Evolutionary conservation across 2,888 invertebrate genomes (phyloP), one percentile per base, ranked within the genome.

Genomic region (Platycheirus albimanus): DNA sequence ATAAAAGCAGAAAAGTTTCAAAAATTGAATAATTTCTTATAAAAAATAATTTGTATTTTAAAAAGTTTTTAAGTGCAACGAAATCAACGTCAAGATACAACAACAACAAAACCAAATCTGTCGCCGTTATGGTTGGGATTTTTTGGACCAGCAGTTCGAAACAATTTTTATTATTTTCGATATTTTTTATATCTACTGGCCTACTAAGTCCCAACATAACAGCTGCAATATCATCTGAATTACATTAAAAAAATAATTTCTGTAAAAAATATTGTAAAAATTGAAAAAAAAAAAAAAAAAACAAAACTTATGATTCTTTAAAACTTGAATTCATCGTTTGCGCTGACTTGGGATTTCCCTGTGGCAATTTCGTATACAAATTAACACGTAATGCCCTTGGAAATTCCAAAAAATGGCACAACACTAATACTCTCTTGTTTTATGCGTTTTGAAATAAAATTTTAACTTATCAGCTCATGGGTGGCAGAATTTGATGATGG

Each of bases 191-290:
- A 75, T 88, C 90, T 90, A 90, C 90, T 90, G 90, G 90, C 90
- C 90, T 90, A 90, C 90, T 90, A 90, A 90, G 90, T 90, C 90
- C 90, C 90, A 90, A 90, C 90, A 89, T 89, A 89, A 89, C 87
- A 87, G 86, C 87, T 86, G 89, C 87, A 87, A 86, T 84, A 72
- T 80, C 88, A 85, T 85, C 89, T 19, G 4, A 38, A 15, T 8
- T 15, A 6, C 4, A 24, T 13, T 24, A 15, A 4, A 20, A 36
- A 51, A 1, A 28, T 13, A 30, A 1, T 30, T n/a, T n/a, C n/a
- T n/a, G n/a, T n/a, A n/a, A 33, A 17, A 6, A 11, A 11, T 28
- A n/a, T 10, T 15, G 10, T 10, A 19, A 19, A 33, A 33, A n/a
- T 8, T 30, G 15, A 28, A 49, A 28, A 49, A 7, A 28, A 24